A percentile compares a stretch with the other conserved stretches of the same genome.
Evolutionary conservation across 2,888 invertebrate species (phyloP).

Genomic region (Epinotia brunnichana): DNA sequence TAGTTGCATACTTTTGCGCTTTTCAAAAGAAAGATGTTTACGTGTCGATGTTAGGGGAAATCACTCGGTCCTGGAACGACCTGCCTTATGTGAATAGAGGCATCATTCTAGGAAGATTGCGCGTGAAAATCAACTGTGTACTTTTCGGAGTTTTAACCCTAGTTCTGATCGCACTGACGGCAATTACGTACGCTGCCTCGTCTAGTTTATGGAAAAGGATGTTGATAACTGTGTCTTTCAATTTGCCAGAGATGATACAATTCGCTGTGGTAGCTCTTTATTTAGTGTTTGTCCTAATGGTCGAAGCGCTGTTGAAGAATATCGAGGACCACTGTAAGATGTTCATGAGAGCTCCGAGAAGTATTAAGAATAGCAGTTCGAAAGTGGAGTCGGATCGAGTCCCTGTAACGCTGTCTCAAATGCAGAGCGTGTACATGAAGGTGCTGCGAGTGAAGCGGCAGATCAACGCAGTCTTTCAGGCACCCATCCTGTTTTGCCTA

Average conservation of each 20-base stretch:
- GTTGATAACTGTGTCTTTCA: constrained; percentile 22
- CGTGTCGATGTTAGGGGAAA: constrained; percentile 30
- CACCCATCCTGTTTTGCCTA: constrained; percentile 16
- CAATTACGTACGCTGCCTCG: constrained; percentile 8
- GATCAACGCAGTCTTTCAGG: constrained; percentile 35
- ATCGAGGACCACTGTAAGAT: constrained; percentile 16
- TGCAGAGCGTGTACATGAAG: constrained; percentile 13
- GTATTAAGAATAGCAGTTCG: background rate
- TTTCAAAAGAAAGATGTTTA: constrained; percentile 19
- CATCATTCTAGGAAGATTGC: constrained; percentile 15
- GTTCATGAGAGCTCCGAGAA: constrained; percentile 8
- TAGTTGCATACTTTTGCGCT: constrained; percentile 18
- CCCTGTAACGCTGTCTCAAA: constrained; percentile 7
- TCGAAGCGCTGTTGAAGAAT: constrained; percentile 27
- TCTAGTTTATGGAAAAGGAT: constrained; percentile 4
- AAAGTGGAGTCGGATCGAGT: background rate
- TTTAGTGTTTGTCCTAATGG: constrained; percentile 20
- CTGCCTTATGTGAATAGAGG: constrained; percentile 21
- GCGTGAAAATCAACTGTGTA: constrained; percentile 27
- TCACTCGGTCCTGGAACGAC: constrained; percentile 15
- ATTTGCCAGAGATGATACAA: constrained; percentile 33
- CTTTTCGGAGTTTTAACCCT: constrained; percentile 21
- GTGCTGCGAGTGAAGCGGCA: constrained; percentile 21
- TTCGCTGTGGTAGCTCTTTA: constrained; percentile 21
- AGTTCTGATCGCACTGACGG: background rate